Percentiles rank a stretch among this genome's conserved stretches.
Conservation (phyloP, 2,888 invertebrate genomes). For the Papilio gigon region DNA sequence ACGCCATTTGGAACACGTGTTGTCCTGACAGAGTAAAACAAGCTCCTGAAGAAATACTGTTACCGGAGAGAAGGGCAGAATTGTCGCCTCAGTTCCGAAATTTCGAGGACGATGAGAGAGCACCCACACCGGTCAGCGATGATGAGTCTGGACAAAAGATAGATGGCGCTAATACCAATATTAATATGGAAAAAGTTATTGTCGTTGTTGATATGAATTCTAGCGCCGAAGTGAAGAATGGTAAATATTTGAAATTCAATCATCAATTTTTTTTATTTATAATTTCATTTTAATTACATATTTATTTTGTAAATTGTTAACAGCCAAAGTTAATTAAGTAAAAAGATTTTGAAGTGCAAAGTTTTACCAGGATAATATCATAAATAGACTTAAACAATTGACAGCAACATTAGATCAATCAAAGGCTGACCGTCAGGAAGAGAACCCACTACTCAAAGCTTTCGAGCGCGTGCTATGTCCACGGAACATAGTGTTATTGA, state of each 20-base stretch:
- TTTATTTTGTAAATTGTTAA: not conserved
- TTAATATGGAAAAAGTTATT: conserved; percentile 30
- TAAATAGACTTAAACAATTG: no score
- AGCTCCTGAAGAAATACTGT: conserved; percentile 49
- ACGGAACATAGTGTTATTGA: conserved; percentile 67
- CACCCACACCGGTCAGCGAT: conserved; percentile 60
- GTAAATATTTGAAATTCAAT: conserved; percentile 15
- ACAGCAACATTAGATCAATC: conserved; percentile 21
- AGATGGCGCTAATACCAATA: conserved; percentile 33
- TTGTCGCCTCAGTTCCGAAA: conserved; percentile 61
- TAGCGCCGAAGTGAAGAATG: conserved; percentile 6
- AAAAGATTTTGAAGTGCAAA: not conserved
- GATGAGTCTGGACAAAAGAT: conserved; percentile 51
- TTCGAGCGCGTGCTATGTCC: conserved; percentile 72
- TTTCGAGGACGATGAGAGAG: conserved; percentile 59
- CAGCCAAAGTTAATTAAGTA: not conserved
- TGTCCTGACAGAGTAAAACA: conserved; percentile 64
- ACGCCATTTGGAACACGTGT: conserved; percentile 65
- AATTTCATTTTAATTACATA: not conserved
- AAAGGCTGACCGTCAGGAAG: conserved; percentile 30
- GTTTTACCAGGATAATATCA: no score
- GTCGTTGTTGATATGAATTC: conserved; percentile 16
- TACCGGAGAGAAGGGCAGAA: conserved; percentile 54
- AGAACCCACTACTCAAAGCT: conserved; percentile 51
- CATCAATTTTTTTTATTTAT: no score